Evolutionary conservation across 2,888 invertebrate genomes (phyloP), one percentile per base, ranked within the genome.

Genomic region (Tachina fera): DNA sequence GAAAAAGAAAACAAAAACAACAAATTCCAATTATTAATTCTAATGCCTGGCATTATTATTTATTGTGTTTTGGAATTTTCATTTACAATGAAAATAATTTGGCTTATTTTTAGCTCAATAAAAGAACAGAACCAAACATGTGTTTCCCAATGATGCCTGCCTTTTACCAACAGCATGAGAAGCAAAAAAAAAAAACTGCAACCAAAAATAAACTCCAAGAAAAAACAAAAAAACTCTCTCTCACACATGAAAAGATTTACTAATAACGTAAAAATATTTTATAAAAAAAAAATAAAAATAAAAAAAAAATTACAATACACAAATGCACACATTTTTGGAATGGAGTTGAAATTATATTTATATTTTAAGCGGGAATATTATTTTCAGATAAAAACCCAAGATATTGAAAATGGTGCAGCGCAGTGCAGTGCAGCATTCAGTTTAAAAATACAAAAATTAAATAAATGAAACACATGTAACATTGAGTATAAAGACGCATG

Each of bases 291-390:
- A 90, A n/a, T n/a, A 90, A 39, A 41, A 9, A 47, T n/a, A n/a
- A 43, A 47, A 41, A 9, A 1, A 14, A 45, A 43, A 10, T 22
- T 58, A 63, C 11, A 8, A 77, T 72, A 80, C 63, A 60, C 70
- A 14, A 14, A 19, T 11, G n/a, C 56, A 63, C 43, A 41, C 49
- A 67, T 47, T 60, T n/a, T 11, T 79, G 60, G 43, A 79, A 22
- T 72, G 61, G 76, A 85, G 75, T 79, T 82, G 56, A 86, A 58
- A 79, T 72, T 82, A 83, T 72, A 75, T 87, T 72, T 82, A 83
- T 72, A 75, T 87, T 81, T 88, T 84, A 78, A 82, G 87, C 88
- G 88, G 88, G 88, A 88, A 88, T 88, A 87, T 65, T 86, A 77
- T 87, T 83, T 81, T 81, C 77, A 81, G 77, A 72, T 68, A 77